Evolutionary conservation across 2,888 invertebrate genomes (phyloP).

Genomic region (Orthonevra nobilis): DNA sequence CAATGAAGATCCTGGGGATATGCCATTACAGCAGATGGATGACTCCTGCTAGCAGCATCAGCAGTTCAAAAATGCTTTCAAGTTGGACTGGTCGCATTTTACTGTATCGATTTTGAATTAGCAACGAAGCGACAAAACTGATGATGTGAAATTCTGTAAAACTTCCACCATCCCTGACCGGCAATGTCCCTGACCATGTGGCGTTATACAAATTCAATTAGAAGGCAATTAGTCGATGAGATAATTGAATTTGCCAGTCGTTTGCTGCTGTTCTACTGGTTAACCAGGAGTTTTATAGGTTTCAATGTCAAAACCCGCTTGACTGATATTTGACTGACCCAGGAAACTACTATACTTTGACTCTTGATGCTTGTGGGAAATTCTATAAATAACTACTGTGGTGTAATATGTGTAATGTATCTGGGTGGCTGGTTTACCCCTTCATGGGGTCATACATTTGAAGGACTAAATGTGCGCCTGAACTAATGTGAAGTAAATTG

Average conservation of each 20-base stretch:
- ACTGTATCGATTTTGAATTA: constrained; percentile 24
- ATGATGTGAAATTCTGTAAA: constrained; percentile 23
- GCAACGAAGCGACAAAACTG: constrained; percentile 26
- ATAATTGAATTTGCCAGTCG: constrained; percentile 58
- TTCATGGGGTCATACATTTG: too few species aligned
- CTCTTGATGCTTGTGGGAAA: too few species aligned
- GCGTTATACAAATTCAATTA: constrained; percentile 57
- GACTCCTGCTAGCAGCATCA: not conserved
- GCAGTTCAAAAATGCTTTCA: not conserved
- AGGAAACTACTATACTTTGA: not conserved
- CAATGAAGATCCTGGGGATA: too few species aligned
- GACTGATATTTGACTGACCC: not conserved
- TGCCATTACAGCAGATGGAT: too few species aligned
- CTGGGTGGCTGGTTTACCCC: too few species aligned
- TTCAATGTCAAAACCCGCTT: too few species aligned
- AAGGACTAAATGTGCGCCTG: too few species aligned
- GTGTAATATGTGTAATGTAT: too few species aligned
- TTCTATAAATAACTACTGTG: too few species aligned
- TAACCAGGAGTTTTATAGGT: not conserved
- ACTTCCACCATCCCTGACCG: constrained; percentile 1
- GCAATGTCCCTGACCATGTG: constrained; percentile 35
- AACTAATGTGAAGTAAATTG: too few species aligned
- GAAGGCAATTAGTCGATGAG: constrained; percentile 32
- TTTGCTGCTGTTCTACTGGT: too few species aligned
- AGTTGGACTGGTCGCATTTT: not conserved